Evolutionary conservation across 2,797 vertebrate species (phyloP), one percentile per base, ranked within the genome.

Genomic region (Argyrosomus regius): DNA sequence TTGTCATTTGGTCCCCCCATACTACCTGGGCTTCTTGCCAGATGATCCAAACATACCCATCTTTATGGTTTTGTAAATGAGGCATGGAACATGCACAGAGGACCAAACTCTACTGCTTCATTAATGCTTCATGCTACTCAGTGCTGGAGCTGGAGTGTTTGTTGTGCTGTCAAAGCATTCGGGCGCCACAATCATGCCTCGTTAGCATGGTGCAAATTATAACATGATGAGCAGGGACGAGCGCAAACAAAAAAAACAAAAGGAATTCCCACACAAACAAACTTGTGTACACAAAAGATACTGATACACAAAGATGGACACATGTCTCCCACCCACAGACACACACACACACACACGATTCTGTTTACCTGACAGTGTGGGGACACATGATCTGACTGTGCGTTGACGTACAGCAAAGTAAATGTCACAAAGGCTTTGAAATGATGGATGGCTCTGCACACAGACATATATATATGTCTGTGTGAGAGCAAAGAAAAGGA

Each of bases 51-150:
- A 83, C 56, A 49, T 43, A 73, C 41, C 24, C 58, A 14, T 26
- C 46, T 72, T 66, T 17, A 54, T 62, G 78, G 16, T 70, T 81
- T 74, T 41, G 57, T 72, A 86, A 89, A 84, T 72, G 77, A 88
- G 77, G 60, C 53, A 18, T 31, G 50, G 49, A 50, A 57, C 26
- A 61, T 56, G 65, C 35, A 67, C 75, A 83, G 76, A 74, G 54
- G 50, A 81, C 26, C 65, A 54, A 71, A 78, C 41, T 46, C 12
- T 0, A 49, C 72, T 17, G 76, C 82, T 83, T 79, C 70, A 76
- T 85, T 83, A 78, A 80, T 24, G 66, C 58, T 60, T 59, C 64
- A 39, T 28, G 61, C 45, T 5, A 11, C 31, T 52, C 28, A 61
- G 5, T 9, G 16, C 39, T 39, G 26, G 20, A 75, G 75, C 57